These are phyloP conservation scores for Tamandua tetradactyla DNA, from an alignment of 2,797 vertebrate species.

Conservation along the genomic window DNA sequence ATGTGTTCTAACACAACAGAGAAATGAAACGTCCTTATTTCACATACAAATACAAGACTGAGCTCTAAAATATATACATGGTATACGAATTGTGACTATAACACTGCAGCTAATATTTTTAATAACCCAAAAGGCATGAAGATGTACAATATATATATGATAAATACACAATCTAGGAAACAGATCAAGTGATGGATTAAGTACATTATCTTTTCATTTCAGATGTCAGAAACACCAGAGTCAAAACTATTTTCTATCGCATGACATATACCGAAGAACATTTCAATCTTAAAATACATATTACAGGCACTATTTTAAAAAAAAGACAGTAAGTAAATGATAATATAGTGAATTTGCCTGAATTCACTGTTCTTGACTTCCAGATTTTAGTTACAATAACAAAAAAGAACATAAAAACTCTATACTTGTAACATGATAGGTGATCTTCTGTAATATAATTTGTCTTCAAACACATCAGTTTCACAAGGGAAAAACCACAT, in stretches of 20 bases:
- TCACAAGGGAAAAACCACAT: constrained; percentile 90
- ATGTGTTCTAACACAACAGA: constrained; percentile 77
- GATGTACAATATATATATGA: constrained; percentile 90
- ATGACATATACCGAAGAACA: constrained; percentile 97
- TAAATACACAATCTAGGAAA: constrained; percentile 92
- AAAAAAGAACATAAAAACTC: constrained; percentile 91
- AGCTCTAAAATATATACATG: constrained; percentile 83
- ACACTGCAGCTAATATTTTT: constrained; percentile 89
- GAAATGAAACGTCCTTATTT: constrained; percentile 81
- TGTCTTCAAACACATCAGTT: constrained; percentile 89
- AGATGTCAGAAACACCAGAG: constrained; percentile 95
- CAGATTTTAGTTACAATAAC: too few species aligned
- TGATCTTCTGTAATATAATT: constrained; percentile 91
- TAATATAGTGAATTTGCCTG: constrained; percentile 99
- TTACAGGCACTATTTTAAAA: constrained; percentile 95
- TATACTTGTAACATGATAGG: constrained; percentile 90
- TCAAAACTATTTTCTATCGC: constrained; percentile 94
- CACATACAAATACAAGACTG: constrained; percentile 76
- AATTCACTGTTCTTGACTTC: constrained; percentile 98
- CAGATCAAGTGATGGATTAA: constrained; percentile 91
- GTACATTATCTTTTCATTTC: constrained; percentile 93
- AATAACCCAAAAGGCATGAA: constrained; percentile 87
- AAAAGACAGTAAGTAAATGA: constrained; percentile 99
- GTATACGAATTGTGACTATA: constrained; percentile 89
- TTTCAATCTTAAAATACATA: constrained; percentile 97